phyloP scores from a whole-genome alignment of 1,140 invertebrate genomes.

The Tribolium madens region DNA sequence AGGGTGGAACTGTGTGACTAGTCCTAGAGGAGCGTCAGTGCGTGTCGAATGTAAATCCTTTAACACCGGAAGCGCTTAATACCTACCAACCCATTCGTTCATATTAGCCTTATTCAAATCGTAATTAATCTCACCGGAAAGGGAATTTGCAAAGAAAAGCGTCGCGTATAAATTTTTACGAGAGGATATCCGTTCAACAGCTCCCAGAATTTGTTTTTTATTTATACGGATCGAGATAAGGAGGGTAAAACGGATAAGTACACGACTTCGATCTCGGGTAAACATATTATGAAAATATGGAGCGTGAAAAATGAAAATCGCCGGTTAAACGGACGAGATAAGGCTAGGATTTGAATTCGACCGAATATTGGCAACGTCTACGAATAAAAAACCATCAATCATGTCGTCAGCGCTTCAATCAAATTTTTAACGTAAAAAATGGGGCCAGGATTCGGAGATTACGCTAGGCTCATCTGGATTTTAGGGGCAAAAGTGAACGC shows the following conservation, averaged over 20 bases:
- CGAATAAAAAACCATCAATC: constrained; percentile 28
- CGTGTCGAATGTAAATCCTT: constrained; percentile 21
- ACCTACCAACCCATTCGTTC: constrained; percentile 30
- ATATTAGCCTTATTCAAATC: constrained; percentile 33
- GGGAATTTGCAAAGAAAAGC: not conserved
- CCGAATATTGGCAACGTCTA: constrained; percentile 19
- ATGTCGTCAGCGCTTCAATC: not conserved
- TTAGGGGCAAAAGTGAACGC: no score
- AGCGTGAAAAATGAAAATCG: constrained; percentile 35
- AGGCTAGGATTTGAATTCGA: not conserved
- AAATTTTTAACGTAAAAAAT: constrained; percentile 1
- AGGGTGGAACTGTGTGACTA: constrained; percentile 35
- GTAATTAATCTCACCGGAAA: constrained; percentile 17
- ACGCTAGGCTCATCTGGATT: no score
- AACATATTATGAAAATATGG: constrained; percentile 30
- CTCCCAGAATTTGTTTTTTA: constrained; percentile 8
- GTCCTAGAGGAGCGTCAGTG: constrained; percentile 22
- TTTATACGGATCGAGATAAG: not conserved
- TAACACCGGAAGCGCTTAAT: constrained; percentile 33
- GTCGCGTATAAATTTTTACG: not conserved
- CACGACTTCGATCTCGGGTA: constrained; percentile 21
- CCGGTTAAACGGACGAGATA: constrained; percentile 20
- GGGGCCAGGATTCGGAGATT: not conserved
- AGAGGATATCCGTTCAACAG: not conserved
- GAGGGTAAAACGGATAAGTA: not conserved